phyloP scores from a whole-genome alignment of 2,113 vertebrate species.

The Daphoenositta chrysoptera region DNA sequence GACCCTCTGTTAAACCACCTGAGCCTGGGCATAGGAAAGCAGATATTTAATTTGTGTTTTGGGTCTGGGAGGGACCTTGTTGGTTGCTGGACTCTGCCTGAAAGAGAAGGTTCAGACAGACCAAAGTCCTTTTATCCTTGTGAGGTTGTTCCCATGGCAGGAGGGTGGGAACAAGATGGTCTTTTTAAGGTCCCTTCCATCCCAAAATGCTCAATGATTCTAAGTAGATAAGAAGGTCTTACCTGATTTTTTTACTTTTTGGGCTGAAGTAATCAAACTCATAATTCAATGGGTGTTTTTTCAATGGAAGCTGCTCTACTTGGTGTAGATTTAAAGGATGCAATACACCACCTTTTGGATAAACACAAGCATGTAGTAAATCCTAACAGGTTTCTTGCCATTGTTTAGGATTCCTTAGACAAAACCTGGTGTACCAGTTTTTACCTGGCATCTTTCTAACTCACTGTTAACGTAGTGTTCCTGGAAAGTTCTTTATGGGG shows the following conservation, averaged over 20 bases:
- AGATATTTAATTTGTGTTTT: not conserved
- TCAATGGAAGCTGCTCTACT: not conserved
- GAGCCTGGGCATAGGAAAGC: not conserved
- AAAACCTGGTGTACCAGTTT: not conserved
- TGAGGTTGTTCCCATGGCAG: not conserved
- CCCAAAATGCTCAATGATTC: not conserved
- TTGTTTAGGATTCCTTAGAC: not conserved
- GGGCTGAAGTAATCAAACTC: not conserved
- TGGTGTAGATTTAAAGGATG: not conserved
- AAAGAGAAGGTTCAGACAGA: not conserved
- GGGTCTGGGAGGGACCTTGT: not conserved
- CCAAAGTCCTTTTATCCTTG: not conserved
- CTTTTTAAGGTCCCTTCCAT: not conserved
- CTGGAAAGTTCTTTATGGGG: not conserved
- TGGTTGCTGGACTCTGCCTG: not conserved
- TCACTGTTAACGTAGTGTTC: not conserved
- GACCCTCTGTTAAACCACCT: not conserved
- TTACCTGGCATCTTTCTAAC: not conserved
- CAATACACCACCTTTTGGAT: rapidly evolving
- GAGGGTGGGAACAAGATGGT: rapidly evolving
- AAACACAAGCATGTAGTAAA: not conserved
- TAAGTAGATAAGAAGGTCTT: not conserved
- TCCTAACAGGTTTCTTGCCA: not conserved
- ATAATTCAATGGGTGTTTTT: not conserved
- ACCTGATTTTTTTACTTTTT: not conserved